A percentile compares a stretch with the other conserved stretches of the same genome.
Conservation (phyloP, 2,113 vertebrate genomes). For the Anser cygnoides region DNA sequence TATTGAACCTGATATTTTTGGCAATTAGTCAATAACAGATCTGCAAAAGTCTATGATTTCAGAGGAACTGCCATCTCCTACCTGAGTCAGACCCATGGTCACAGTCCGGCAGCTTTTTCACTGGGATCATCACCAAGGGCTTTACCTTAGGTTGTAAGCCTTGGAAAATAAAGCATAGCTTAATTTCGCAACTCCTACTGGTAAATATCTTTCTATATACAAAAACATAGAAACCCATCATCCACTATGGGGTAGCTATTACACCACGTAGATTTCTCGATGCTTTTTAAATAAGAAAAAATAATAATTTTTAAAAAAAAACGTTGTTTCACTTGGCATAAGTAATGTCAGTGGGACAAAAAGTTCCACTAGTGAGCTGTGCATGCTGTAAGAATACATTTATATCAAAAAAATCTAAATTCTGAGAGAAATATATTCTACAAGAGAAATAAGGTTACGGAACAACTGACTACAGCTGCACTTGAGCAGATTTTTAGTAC, state of each 20-base stretch:
- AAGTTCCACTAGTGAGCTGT: not conserved
- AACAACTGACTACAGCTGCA: not conserved
- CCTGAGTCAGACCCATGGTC: not conserved
- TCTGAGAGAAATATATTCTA: too few species aligned
- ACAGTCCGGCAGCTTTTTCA: not conserved
- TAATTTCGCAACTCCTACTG: not conserved
- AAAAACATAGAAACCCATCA: not conserved
- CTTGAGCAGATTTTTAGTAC: not conserved
- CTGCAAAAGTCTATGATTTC: not conserved
- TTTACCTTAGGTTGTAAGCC: not conserved
- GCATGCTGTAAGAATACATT: not conserved
- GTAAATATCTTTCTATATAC: too few species aligned
- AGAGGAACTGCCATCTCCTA: not conserved
- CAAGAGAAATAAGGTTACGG: not conserved
- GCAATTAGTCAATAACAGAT: not conserved
- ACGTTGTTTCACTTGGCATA: not conserved
- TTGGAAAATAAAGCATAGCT: not conserved
- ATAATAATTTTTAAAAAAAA: too few species aligned
- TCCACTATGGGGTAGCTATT: not conserved
- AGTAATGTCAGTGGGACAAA: not conserved
- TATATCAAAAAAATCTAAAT: too few species aligned
- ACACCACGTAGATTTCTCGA: not conserved
- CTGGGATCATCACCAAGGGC: rapidly evolving
- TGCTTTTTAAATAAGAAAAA: not conserved
- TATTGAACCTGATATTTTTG: not conserved